phyloP scores from a whole-genome alignment of 2,113 vertebrate genomes.

The Dinomys branickii region DNA sequence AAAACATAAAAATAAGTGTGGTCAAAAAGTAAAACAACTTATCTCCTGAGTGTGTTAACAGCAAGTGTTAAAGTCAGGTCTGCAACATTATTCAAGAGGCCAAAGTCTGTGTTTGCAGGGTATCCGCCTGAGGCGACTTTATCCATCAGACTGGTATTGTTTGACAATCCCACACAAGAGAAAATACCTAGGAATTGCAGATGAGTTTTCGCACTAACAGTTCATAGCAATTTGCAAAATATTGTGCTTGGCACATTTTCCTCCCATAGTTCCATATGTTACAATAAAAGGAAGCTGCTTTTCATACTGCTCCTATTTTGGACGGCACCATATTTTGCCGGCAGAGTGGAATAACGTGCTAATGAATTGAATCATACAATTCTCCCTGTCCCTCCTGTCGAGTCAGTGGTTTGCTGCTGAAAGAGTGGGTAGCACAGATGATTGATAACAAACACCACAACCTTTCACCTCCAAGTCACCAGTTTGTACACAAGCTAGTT shows the following conservation, averaged over 20 bases:
- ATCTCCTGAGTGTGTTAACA: neutral
- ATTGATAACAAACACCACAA: conserved; percentile 68
- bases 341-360: neutral
- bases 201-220: conserved; percentile 48
- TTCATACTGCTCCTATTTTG: conserved; percentile 28
- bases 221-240: conserved; percentile 43
- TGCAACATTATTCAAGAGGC: conserved; percentile 5
- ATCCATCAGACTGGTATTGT: conserved; percentile 60
- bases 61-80: neutral
- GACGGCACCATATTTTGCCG: conserved; percentile 10
- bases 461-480: conserved; percentile 67
- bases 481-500: conserved; percentile 57
- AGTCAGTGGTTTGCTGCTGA: conserved; percentile 1
- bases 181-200: neutral
- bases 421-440: conserved; percentile 24
- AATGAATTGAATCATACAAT: conserved; percentile 43
- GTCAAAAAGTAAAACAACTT: conserved; percentile 44
- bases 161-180: conserved; percentile 57
- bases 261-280: conserved; percentile 14
- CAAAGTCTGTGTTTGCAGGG: neutral
- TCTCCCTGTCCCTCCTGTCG: neutral
- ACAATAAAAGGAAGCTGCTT: conserved; percentile 35
- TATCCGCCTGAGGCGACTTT: conserved; percentile 8
- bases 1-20: conserved; percentile 6
- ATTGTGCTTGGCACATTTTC: conserved; percentile 3